Evolutionary conservation across 2,113 vertebrate genomes (phyloP), one percentile per base, ranked within the genome.

Genomic region (Thamnophis sirtalis): DNA sequence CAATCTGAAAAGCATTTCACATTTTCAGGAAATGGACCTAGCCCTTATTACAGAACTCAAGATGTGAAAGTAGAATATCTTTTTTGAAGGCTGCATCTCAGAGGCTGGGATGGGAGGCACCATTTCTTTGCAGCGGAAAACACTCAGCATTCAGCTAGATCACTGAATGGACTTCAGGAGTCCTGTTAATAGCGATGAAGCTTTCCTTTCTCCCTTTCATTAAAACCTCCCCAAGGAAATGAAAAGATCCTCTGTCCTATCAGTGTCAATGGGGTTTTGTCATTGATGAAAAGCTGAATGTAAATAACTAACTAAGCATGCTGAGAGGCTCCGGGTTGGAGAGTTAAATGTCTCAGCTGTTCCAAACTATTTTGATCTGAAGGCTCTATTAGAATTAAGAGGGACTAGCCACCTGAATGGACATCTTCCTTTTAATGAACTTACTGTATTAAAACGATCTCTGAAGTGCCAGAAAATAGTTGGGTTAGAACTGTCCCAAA

Each of bases 161-260:
- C 95, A 80, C 92, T 97, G 97, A 97, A 98, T 98, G 97, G 94
- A 92, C 19, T 80, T 89, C 95, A 95, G 84, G 94, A 97, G 95
- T 10, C 96, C 95, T 96, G 96, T 96, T 95, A 94, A 94, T 95
- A 96, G 94, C 93, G 95, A 97, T 97, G 95, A 97, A 98, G 96
- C 97, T 97, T 93, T 96, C 33, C 97, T 97, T 98, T 98, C 96
- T 98, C 97, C 95, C 94, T 55, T 55, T 91, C 95, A 92, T 95
- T 97, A 96, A 97, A 96, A 97, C 97, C 95, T 97, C 91, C 91
- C 87, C 91, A 95, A 94, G 96, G 96, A 97, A 94, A 96, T 97
- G 97, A 98, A 98, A 97, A 96, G 95, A 96, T 97, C 92, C 97
- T 97, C 97, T 98, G 97, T 98, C 96, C 96, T 93, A 48, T 97